Evolutionary conservation across 2,113 vertebrate species (phyloP), one percentile per base, ranked within the genome.

Genomic region (Eira barbara): DNA sequence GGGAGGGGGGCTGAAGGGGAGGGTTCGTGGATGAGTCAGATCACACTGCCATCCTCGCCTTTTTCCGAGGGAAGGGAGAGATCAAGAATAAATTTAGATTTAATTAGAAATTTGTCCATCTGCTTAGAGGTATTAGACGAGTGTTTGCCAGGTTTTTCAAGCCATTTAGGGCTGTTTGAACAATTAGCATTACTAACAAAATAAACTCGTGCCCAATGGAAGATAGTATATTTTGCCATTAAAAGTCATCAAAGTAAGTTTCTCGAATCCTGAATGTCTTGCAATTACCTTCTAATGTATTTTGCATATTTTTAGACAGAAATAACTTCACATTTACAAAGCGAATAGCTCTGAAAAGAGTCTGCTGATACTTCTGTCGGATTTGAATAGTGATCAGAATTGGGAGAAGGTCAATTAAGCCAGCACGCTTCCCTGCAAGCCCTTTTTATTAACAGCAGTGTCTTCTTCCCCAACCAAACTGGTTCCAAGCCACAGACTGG

Each of bases 71-170:
- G 42, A 95, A 95, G 86, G 79, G 27, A 71, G 42, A 87, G 61
- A 55, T 94, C 84, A 96, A 88, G 96, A 98, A 98, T 97, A 98
- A 98, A 97, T 98, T 98, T 96, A 95, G 96, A 97, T 97, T 97
- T 93, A 97, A 98, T 97, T 97, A 98, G 96, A 93, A 98, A 95
- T 97, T 89, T 98, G 92, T 97, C 96, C 97, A 98, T 98, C 97
- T 98, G 97, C 89, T 97, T 86, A 31, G 94, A 95, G 73, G 94
- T 93, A 96, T 95, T 80, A 96, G 91, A 83, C 11, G 49, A 95
- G 91, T 83, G 89, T 87, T 91, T 93, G 94, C 97, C 95, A 98
- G 95, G 94, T 95, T 98, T 96, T 89, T 63, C 14, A 89, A 98
- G 92, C 52, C 94, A 96, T 98, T 97, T 94, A 94, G 91, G 73